phyloP scores from a whole-genome alignment of 2,797 vertebrate species.

The Danio tinwini region DNA sequence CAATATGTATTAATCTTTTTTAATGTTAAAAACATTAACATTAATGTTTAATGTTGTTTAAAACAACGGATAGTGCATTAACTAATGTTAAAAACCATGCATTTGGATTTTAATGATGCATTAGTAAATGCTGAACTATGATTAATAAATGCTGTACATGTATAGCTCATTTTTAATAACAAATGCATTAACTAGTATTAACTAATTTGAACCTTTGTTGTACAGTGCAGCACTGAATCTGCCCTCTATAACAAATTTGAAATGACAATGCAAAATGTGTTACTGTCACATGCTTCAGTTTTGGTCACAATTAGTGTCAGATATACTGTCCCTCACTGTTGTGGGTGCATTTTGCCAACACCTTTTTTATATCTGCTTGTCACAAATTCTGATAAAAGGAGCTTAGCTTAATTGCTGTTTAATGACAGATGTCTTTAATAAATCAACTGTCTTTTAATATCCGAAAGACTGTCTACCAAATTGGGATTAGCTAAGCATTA shows the following conservation, averaged over 20 bases:
- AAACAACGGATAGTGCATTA: too few relatives aligned
- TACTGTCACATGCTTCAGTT: neutral
- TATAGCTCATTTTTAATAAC: too few relatives aligned
- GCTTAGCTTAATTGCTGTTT: constrained; percentile 7
- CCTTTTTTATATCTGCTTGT: constrained; percentile 1
- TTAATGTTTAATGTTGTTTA: too few relatives aligned
- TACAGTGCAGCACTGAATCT: neutral
- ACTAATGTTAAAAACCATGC: too few relatives aligned
- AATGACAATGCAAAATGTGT: neutral
- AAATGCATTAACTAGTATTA: too few relatives aligned
- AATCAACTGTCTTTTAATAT: neutral
- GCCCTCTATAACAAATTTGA: constrained; percentile 1
- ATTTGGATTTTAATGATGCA: too few relatives aligned
- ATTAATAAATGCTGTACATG: too few relatives aligned
- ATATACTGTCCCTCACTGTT: neutral
- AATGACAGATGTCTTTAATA: neutral
- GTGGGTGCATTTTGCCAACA: neutral
- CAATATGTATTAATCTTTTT: too few relatives aligned
- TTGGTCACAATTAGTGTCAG: neutral
- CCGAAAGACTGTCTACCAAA: neutral
- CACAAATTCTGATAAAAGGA: constrained; percentile 17
- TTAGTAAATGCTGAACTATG: too few relatives aligned
- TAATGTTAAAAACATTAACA: too few relatives aligned
- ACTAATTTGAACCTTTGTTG: too few relatives aligned
- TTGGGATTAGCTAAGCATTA: neutral